Conservation (phyloP, 2,113 vertebrate species). For the Dinomys branickii region DNA sequence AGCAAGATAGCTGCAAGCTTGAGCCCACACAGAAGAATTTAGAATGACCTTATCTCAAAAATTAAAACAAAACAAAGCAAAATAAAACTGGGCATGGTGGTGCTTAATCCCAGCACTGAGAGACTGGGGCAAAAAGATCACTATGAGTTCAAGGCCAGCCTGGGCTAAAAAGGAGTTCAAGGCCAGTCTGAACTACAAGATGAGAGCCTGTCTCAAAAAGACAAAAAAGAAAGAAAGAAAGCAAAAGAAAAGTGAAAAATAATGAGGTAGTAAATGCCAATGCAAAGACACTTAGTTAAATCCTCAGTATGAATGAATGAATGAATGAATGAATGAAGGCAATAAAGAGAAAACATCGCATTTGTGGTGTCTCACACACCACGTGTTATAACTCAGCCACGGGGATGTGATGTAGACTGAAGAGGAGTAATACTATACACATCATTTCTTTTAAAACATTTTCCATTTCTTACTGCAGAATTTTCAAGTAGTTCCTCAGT, state of each 20-base stretch:
- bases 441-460: background rate
- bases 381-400: background rate
- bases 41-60: background rate
- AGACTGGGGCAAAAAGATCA: too few species aligned
- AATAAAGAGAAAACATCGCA: background rate
- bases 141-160: too few species aligned
- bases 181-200: too few species aligned
- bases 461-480: background rate
- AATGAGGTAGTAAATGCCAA: background rate
- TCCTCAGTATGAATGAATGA: background rate
- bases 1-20: background rate
- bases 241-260: too few species aligned
- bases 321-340: background rate
- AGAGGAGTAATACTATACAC: background rate
- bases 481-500: background rate
- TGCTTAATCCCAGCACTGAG: too few species aligned
- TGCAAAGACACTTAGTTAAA: background rate
- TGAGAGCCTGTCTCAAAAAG: too few species aligned
- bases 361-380: background rate
- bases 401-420: background rate
- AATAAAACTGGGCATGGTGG: too few species aligned
- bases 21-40: background rate
- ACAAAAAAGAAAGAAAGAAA: too few species aligned
- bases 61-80: too few species aligned
- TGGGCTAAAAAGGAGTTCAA: too few species aligned